phyloP scores from a whole-genome alignment of 2,888 invertebrate genomes.

The Callimorpha dominula region DNA sequence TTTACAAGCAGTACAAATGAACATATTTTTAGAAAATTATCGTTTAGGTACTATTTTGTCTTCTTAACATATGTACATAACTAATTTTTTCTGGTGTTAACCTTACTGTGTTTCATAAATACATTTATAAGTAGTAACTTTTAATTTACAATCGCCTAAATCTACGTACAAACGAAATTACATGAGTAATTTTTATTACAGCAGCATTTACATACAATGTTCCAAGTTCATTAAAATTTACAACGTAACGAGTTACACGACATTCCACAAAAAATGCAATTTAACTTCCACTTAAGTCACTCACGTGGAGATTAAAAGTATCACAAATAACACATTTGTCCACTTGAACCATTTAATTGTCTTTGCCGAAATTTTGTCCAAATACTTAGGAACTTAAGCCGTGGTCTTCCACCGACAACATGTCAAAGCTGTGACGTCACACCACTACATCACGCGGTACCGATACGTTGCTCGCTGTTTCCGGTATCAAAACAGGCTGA shows the following conservation, averaged over 20 bases:
- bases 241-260: conserved; percentile 64
- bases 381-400: conserved; percentile 85
- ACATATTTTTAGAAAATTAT: conserved; percentile 73
- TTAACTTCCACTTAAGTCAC: conserved; percentile 65
- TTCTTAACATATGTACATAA: conserved; percentile 83
- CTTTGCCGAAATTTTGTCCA: conserved; percentile 66
- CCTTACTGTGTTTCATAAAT: conserved; percentile 86
- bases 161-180: conserved; percentile 76
- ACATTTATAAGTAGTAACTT: conserved; percentile 80
- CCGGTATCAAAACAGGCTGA: conserved; percentile 87
- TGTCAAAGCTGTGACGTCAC: conserved; percentile 89
- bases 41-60: conserved; percentile 66
- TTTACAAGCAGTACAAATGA: conserved; percentile 79
- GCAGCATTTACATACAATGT: conserved; percentile 75
- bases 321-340: conserved; percentile 63
- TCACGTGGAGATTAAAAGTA: conserved; percentile 56
- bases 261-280: conserved; percentile 63
- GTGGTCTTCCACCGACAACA: conserved; percentile 86
- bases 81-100: conserved; percentile 85
- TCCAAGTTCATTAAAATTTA: conserved; percentile 58
- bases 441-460: conserved; percentile 87
- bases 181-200: conserved; percentile 73
- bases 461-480: conserved; percentile 76
- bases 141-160: conserved; percentile 82
- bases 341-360: conserved; percentile 60